A percentile compares a stretch with the other conserved stretches of the same genome.
phyloP scores from a whole-genome alignment of 2,113 vertebrate genomes.

The Lynx canadensis region DNA sequence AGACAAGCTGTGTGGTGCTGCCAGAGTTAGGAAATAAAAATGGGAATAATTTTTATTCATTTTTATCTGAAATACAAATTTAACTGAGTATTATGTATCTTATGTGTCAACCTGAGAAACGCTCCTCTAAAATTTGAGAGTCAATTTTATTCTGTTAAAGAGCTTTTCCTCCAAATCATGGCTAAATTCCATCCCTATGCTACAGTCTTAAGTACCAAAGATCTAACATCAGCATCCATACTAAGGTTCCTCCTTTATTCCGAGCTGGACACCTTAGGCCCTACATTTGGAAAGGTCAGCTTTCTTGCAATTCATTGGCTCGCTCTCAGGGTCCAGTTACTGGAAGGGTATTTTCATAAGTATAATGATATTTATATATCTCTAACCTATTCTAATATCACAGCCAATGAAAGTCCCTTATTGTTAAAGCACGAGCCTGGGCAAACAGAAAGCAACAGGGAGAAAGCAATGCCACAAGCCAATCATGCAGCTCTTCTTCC shows the following conservation, averaged over 20 bases:
- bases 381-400: background rate
- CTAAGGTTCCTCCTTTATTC: background rate
- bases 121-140: background rate
- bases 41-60: background rate
- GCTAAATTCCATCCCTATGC: background rate
- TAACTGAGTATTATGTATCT: background rate
- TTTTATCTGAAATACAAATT: constrained; percentile 23
- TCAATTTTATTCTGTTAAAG: background rate
- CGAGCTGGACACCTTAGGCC: background rate
- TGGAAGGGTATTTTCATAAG: constrained; percentile 9
- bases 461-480: background rate
- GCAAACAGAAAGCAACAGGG: constrained; percentile 2
- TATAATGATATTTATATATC: background rate
- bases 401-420: background rate
- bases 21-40: constrained; percentile 28
- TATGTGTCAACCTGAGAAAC: background rate
- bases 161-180: background rate
- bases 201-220: background rate
- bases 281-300: background rate
- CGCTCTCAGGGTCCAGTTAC: background rate
- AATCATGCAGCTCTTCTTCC: background rate
- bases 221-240: background rate
- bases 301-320: background rate
- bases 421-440: background rate
- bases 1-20: background rate